phyloP scores from a whole-genome alignment of 2,797 vertebrate species.

The Phyllotis vaccarum region DNA sequence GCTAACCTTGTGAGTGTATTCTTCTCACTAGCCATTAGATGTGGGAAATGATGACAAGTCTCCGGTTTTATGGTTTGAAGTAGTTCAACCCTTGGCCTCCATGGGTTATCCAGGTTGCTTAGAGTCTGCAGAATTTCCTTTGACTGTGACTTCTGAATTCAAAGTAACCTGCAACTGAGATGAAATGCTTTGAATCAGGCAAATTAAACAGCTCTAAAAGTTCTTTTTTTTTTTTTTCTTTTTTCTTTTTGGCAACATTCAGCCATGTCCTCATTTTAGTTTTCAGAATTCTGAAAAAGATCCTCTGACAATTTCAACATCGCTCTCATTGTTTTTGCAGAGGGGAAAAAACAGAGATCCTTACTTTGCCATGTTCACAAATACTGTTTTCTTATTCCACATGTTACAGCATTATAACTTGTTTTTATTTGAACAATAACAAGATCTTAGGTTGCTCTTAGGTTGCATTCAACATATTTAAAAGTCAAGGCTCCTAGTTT shows the following conservation, averaged over 20 bases:
- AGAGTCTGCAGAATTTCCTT: not conserved
- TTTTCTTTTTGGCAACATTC: not conserved
- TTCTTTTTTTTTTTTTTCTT: not conserved
- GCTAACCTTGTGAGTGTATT: not conserved
- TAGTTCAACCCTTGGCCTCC: not conserved
- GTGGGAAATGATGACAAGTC: not conserved
- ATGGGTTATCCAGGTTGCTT: not conserved
- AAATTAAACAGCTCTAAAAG: not conserved
- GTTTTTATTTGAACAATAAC: not conserved
- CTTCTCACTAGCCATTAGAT: not conserved
- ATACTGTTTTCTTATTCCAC: slow-evolving; percentile 35
- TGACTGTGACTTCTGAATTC: not conserved
- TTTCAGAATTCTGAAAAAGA: slow-evolving; percentile 26
- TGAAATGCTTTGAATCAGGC: not conserved
- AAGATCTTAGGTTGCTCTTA: not conserved
- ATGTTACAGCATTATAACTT: not conserved
- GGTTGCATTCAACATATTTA: not conserved
- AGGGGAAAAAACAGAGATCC: not conserved
- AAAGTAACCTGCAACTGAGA: not conserved
- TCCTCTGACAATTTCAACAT: not conserved
- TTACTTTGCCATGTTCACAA: not conserved
- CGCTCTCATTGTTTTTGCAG: not conserved
- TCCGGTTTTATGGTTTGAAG: not conserved
- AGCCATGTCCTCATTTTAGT: not conserved
- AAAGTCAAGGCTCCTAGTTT: slow-evolving; percentile 29